phyloP scores from a whole-genome alignment of 2,113 vertebrate genomes.

The Nicator chloris region DNA sequence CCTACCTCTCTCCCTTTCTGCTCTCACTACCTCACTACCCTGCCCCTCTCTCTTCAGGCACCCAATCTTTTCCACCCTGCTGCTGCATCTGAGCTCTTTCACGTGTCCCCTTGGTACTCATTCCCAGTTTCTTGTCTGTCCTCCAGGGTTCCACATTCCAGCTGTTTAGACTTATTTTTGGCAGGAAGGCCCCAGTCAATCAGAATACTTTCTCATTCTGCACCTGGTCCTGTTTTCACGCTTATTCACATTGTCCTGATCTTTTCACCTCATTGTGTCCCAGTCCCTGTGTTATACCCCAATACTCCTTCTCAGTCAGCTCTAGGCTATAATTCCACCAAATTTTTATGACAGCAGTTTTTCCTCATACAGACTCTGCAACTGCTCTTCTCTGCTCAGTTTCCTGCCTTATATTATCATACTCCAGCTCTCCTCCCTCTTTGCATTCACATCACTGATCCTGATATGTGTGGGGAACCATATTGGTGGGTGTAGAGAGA shows the following conservation, averaged over 20 bases:
- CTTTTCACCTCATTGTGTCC: neutral
- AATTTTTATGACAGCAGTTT: neutral
- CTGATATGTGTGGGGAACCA: accelerated
- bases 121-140: neutral
- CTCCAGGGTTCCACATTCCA: neutral
- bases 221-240: neutral
- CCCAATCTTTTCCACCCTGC: neutral
- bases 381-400: neutral
- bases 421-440: neutral
- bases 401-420: neutral
- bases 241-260: neutral
- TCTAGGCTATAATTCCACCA: neutral
- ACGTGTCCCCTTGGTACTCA: neutral
- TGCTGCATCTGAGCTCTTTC: neutral
- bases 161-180: neutral
- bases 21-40: neutral
- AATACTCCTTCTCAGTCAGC: neutral
- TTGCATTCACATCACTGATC: neutral
- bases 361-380: neutral
- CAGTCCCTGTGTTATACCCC: neutral
- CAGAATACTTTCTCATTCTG: neutral
- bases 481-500: neutral
- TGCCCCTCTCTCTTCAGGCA: neutral
- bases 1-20: neutral
- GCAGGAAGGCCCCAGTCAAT: neutral